Percentiles rank a stretch among this genome's conserved stretches.
phyloP scores from a whole-genome alignment of 2,113 vertebrate species.

The Mustela lutreola region DNA sequence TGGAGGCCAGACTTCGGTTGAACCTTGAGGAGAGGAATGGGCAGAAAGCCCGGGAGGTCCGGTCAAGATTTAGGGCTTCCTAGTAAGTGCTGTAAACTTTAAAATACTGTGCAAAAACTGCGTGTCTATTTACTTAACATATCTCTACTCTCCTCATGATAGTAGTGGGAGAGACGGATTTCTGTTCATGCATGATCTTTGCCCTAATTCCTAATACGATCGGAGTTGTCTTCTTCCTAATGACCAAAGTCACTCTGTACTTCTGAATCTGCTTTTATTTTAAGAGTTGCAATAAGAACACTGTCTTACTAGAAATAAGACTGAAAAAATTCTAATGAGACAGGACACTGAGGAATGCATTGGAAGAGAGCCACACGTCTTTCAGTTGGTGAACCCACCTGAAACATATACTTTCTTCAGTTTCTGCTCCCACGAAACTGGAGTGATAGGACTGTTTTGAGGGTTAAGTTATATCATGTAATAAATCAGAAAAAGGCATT shows the following conservation, averaged over 20 bases:
- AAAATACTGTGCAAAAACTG: neutral
- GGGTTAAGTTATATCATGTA: neutral
- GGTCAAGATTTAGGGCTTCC: neutral
- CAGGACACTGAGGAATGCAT: neutral
- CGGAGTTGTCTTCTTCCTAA: neutral
- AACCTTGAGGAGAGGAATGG: neutral
- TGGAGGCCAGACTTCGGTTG: fast-evolving
- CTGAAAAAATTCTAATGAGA: neutral
- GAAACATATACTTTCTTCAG: neutral
- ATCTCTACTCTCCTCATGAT: neutral
- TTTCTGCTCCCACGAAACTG: neutral
- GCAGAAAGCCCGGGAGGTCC: neutral
- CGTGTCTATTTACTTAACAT: neutral
- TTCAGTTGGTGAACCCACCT: neutral
- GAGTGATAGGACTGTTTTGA: neutral
- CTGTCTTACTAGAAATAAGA: neutral
- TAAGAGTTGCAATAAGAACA: neutral
- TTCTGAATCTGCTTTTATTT: neutral
- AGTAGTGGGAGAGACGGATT: fast-evolving
- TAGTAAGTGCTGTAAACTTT: neutral
- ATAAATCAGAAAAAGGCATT: neutral
- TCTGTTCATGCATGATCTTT: neutral
- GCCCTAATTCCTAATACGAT: neutral
- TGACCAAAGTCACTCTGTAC: no score
- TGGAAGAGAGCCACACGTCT: neutral